These are phyloP conservation scores for Montipora cactus DNA, from an alignment of 64 coral and sea anemone species.

Conservation along the genomic window DNA sequence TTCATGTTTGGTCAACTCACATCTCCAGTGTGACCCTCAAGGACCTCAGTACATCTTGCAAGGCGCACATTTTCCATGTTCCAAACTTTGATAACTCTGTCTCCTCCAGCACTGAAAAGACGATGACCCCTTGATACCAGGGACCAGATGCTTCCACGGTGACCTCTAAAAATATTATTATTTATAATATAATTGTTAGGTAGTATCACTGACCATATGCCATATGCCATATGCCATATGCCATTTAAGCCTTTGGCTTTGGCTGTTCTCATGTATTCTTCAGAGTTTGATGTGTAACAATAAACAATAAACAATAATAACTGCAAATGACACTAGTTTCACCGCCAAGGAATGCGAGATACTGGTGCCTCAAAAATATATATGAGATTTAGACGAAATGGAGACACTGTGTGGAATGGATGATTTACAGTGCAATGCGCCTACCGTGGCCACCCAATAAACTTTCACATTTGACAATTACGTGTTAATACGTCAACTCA, in stretches of 20 bases:
- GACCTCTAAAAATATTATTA: slow-evolving; percentile 68
- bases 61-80: slow-evolving; percentile 96
- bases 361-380: too few species aligned
- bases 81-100: slow-evolving; percentile 94
- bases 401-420: too few species aligned
- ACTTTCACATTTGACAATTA: too few species aligned
- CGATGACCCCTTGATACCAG: slow-evolving; percentile 87
- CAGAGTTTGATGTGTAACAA: too few species aligned
- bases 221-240: too few species aligned
- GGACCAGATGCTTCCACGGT: slow-evolving; percentile 82
- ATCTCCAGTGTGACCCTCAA: slow-evolving; percentile 95
- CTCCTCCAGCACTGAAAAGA: slow-evolving; percentile 92
- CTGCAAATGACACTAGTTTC: background rate
- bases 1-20: slow-evolving; percentile 45
- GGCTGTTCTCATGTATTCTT: too few species aligned
- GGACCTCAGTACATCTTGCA: slow-evolving; percentile 84
- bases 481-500: too few species aligned
- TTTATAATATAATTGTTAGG: background rate
- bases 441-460: too few species aligned
- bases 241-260: too few species aligned
- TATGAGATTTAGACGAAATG: too few species aligned
- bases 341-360: background rate
- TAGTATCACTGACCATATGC: background rate
- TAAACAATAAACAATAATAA: too few species aligned
- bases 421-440: too few species aligned